A percentile compares a stretch with the other conserved stretches of the same genome.
Conservation (phyloP, 2,888 invertebrate species). For the Macrosiphum euphorbiae region DNA sequence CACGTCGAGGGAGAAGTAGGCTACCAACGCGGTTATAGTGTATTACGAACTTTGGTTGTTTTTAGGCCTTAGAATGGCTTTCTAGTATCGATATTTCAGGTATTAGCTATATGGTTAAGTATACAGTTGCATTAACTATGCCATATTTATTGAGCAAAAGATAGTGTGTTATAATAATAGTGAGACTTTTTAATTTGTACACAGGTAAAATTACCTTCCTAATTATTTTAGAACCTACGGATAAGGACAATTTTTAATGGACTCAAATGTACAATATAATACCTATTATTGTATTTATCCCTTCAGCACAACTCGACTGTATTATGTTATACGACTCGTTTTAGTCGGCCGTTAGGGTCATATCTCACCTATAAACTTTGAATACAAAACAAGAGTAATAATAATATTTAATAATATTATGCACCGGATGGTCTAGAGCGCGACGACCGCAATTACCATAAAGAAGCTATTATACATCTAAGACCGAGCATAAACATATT, state of each 20-base stretch:
- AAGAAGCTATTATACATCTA: slow-evolving; percentile 33
- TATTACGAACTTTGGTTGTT: not conserved
- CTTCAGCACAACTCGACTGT: not conserved
- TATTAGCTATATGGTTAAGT: not conserved
- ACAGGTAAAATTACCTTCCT: too few relatives aligned
- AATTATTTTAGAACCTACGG: not conserved
- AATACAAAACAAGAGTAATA: slow-evolving; percentile 2
- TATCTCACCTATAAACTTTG: not conserved
- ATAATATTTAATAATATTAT: not conserved
- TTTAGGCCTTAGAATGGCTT: not conserved
- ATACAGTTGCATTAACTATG: not conserved
- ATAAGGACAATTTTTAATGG: not conserved
- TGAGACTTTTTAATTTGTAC: not conserved
- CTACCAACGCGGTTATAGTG: not conserved
- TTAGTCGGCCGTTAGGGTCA: not conserved
- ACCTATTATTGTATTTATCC: not conserved
- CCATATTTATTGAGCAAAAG: not conserved
- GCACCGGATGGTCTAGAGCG: not conserved
- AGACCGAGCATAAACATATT: not conserved
- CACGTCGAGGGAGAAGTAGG: not conserved
- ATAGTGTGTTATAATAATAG: not conserved
- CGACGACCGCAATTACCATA: slow-evolving; percentile 19
- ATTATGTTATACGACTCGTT: not conserved
- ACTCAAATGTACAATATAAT: not conserved
- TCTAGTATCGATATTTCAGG: not conserved